Evolutionary conservation across 2,113 vertebrate genomes (phyloP).

Genomic region (Paedocypris sp.): DNA sequence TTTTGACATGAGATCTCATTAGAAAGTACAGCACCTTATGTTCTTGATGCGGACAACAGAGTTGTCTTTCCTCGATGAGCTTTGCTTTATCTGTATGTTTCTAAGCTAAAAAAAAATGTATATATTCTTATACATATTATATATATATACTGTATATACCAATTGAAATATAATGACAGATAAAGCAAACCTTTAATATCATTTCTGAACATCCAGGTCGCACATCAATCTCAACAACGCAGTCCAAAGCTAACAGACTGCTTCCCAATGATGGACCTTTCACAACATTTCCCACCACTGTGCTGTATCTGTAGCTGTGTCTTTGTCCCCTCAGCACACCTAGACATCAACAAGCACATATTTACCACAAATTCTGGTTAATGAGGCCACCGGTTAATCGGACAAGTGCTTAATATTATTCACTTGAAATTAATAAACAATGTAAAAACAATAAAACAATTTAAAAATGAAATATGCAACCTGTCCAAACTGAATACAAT

Average conservation of each 20-base stretch:
- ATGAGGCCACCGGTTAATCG: too few relatives aligned
- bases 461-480: too few relatives aligned
- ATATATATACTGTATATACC: too few relatives aligned
- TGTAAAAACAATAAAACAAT: too few relatives aligned
- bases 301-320: constrained; percentile 67
- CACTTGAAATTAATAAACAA: too few relatives aligned
- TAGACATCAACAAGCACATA: neutral
- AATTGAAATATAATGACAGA: neutral
- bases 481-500: too few relatives aligned
- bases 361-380: too few relatives aligned
- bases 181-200: constrained; percentile 63
- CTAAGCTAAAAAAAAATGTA: constrained; percentile 50
- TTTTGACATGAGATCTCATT: too few relatives aligned
- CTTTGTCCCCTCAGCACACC: constrained; percentile 47
- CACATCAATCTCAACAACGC: constrained; percentile 60
- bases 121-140: too few relatives aligned
- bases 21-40: too few relatives aligned
- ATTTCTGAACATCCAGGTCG: constrained; percentile 65
- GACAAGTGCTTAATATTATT: too few relatives aligned
- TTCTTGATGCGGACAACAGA: constrained; percentile 56
- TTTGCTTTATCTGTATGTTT: constrained; percentile 64
- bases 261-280: constrained; percentile 47
- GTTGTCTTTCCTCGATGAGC: constrained; percentile 57
- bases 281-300: constrained; percentile 55
- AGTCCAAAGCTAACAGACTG: constrained; percentile 66